phyloP scores from a whole-genome alignment of 1,140 invertebrate genomes.

The Hylaeus volcanicus region DNA sequence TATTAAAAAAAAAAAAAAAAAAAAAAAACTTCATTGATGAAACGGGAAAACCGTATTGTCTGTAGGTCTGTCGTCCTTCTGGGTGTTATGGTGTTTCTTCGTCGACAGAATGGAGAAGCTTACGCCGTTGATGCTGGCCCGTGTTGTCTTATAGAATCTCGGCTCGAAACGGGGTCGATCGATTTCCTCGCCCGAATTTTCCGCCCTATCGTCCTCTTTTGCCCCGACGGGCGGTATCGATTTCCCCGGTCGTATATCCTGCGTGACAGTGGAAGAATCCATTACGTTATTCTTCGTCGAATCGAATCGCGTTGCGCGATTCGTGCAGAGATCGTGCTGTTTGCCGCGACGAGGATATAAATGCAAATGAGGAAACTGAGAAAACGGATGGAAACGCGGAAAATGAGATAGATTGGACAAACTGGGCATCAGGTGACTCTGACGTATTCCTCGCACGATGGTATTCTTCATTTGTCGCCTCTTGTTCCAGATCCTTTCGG shows the following conservation, averaged over 20 bases:
- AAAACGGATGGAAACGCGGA: background rate
- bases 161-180: background rate
- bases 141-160: conserved; percentile 6
- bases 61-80: background rate
- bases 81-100: background rate
- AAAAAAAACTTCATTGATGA: conserved; percentile 25
- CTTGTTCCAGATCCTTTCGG: conserved; percentile 73
- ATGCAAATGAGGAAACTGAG: background rate
- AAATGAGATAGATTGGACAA: conserved; percentile 15
- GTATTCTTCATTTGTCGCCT: conserved; percentile 55
- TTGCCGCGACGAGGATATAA: background rate
- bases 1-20: background rate
- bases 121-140: background rate
- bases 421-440: conserved; percentile 46
- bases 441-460: conserved; percentile 49
- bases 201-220: background rate
- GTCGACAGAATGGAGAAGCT: background rate
- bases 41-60: conserved; percentile 51
- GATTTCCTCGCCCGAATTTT: background rate
- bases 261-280: too few species aligned
- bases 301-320: background rate
- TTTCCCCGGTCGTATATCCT: background rate
- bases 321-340: background rate
- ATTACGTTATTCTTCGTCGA: background rate
- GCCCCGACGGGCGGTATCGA: too few species aligned